Base-by-base conservation (phyloP, 2,113 vertebrate genomes). In the Machaerirhynchus nigripectus region DNA sequence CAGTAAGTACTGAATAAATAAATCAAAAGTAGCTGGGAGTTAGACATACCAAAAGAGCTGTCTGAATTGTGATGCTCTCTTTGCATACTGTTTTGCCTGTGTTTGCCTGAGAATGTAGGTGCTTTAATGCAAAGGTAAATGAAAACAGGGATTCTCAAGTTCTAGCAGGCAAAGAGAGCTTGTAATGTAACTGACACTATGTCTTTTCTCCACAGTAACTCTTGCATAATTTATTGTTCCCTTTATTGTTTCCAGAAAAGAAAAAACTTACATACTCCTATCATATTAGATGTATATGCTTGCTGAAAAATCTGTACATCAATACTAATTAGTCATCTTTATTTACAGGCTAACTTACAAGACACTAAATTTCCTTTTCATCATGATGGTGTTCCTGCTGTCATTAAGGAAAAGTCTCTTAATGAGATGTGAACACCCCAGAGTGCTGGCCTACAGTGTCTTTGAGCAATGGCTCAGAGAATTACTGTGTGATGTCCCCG, bases 151-250 rank as follows among this genome's bases (percentile, higher is more conserved):
- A 76, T 55, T 81, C 50, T 84, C 22, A 73, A 56, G 13, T 70
- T 96, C 35, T 81, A 61, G 52, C 23, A 79, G 42, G 46, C 27
- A 71, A 69, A 33, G 57, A 26, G n/a, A 69, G 13, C 28, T 88
- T 88, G 28, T 86, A 57, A 20, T 50, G n/a, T 70, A 68, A 56
- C 52, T 78, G 76, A 46, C 1, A 5, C 23, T 76, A 53, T 6
- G 15, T 2, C 52, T 84, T 68, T 81, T 92, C 80, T 87, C 78
- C 74, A 44, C 57, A 79, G 57, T 55, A 65, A 21, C 13, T 90
- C 50, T 77, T 89, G 63, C 46, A 73, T 92, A 90, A 93, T 84
- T 94, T 82, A 84, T 87, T 69, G 19, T 69, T 95, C 27, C 14
- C 15, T 76, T 84, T 82, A 59, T 85, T 88, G 9, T 87, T 93